A percentile compares a stretch with the other conserved stretches of the same genome.
Conservation (phyloP, 2,888 invertebrate genomes). For the Globia sparganii region DNA sequence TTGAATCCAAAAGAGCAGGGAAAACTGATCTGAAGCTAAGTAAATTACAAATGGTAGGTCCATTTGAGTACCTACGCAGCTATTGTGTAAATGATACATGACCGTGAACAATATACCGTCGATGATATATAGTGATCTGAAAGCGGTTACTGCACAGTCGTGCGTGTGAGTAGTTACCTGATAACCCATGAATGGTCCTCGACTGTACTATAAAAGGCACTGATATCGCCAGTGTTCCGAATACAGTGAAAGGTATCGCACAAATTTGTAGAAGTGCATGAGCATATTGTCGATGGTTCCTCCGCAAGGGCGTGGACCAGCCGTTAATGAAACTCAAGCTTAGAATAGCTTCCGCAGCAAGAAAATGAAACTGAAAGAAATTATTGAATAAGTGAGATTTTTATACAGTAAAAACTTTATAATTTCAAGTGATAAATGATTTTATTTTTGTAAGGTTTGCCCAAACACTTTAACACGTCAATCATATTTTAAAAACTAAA, state of each 20-base stretch:
- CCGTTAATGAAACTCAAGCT: slow-evolving; percentile 76
- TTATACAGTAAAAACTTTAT: not conserved
- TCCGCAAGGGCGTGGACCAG: slow-evolving; percentile 76
- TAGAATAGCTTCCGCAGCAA: slow-evolving; percentile 77
- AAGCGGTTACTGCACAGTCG: slow-evolving; percentile 1
- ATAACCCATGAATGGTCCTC: slow-evolving; percentile 67
- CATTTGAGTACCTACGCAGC: not conserved
- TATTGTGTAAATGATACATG: slow-evolving; percentile 31
- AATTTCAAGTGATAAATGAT: not conserved
- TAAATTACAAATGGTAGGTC: not conserved
- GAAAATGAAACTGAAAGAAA: slow-evolving; percentile 76
- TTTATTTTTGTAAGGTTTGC: not conserved
- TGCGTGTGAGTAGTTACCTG: slow-evolving; percentile 66
- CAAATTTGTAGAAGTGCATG: slow-evolving; percentile 76
- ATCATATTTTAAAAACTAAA: not conserved
- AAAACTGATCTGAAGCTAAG: not conserved
- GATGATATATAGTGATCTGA: slow-evolving; percentile 16
- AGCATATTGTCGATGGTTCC: slow-evolving; percentile 68
- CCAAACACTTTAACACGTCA: not conserved
- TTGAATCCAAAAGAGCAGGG: not conserved
- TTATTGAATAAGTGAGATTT: not conserved
- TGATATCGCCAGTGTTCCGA: slow-evolving; percentile 64
- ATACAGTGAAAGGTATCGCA: slow-evolving; percentile 63
- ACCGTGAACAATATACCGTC: not conserved
- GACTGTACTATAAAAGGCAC: slow-evolving; percentile 57